Percentiles rank a stretch among this genome's conserved stretches.
These are phyloP conservation scores for Apostichopus leukothele DNA, from an alignment of 53 echinoderm and acorn worm genomes.

Conservation along the genomic window DNA sequence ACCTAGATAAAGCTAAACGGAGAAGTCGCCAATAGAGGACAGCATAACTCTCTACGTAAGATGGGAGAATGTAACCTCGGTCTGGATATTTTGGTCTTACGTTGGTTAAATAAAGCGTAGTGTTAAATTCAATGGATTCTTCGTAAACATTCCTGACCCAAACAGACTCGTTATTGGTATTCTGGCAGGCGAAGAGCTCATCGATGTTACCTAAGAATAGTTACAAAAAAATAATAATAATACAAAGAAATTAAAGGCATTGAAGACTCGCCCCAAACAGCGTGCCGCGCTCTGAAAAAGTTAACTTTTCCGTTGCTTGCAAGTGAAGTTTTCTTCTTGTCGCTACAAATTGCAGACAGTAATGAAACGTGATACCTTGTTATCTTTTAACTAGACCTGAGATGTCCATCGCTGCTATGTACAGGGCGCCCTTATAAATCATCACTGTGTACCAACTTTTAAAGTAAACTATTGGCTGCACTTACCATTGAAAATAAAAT, in stretches of 20 bases:
- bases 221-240: background rate
- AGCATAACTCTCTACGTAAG: slow-evolving; percentile 69
- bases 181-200: slow-evolving; percentile 54
- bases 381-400: too few species aligned
- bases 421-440: too few species aligned
- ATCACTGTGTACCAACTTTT: too few species aligned
- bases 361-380: too few species aligned
- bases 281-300: too few species aligned
- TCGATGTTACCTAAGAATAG: slow-evolving; percentile 56
- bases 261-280: too few species aligned
- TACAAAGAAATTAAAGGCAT: too few species aligned
- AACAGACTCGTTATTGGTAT: slow-evolving; percentile 47
- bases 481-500: slow-evolving; percentile 53
- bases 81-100: slow-evolving; percentile 57
- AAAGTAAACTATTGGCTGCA: too few species aligned
- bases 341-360: too few species aligned
- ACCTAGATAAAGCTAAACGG: slow-evolving; percentile 74
- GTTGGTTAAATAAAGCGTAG: slow-evolving; percentile 80
- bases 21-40: slow-evolving; percentile 75
- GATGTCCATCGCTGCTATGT: too few species aligned
- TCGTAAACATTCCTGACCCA: slow-evolving; percentile 61
- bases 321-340: too few species aligned
- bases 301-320: too few species aligned
- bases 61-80: slow-evolving; percentile 41
- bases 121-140: slow-evolving; percentile 71